These are phyloP conservation scores for Myotis pilosus DNA, from an alignment of 2,797 vertebrate species.

Conservation along the genomic window DNA sequence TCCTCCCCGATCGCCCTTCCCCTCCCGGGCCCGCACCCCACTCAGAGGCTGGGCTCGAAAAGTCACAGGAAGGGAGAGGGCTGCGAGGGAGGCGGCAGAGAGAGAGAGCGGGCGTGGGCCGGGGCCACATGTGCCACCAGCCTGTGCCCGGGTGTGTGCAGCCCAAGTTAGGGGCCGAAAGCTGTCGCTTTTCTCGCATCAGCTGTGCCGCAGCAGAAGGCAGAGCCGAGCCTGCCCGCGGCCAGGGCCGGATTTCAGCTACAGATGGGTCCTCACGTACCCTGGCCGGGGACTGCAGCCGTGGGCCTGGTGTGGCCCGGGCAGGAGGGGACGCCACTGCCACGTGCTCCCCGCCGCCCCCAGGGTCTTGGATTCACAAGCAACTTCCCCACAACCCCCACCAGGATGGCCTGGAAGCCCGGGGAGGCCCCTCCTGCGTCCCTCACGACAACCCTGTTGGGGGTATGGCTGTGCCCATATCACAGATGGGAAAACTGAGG, in stretches of 20 bases:
- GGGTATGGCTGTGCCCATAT: neutral
- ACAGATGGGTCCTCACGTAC: neutral
- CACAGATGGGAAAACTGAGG: neutral
- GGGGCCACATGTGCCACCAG: conserved; percentile 35
- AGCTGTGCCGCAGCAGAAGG: conserved; percentile 72
- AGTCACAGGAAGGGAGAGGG: neutral
- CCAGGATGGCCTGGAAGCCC: neutral
- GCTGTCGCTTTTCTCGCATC: conserved; percentile 66
- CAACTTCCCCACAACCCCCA: neutral
- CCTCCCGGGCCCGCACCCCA: neutral
- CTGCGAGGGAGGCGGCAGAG: neutral
- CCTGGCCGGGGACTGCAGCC: neutral
- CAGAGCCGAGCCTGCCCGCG: conserved; percentile 40
- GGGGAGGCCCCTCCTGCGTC: neutral
- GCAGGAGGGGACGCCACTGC: neutral
- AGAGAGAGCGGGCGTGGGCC: neutral
- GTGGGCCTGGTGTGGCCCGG: neutral
- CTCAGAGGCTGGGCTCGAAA: neutral
- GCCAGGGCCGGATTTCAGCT: neutral
- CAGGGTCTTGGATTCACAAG: neutral
- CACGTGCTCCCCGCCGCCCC: neutral
- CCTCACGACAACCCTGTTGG: neutral
- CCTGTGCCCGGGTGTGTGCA: conserved; percentile 56
- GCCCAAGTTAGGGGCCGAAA: conserved; percentile 53
- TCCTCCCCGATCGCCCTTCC: neutral